Evolutionary conservation across 2,113 vertebrate genomes (phyloP), one percentile per base, ranked within the genome.

Genomic region (Leucosticte australis): DNA sequence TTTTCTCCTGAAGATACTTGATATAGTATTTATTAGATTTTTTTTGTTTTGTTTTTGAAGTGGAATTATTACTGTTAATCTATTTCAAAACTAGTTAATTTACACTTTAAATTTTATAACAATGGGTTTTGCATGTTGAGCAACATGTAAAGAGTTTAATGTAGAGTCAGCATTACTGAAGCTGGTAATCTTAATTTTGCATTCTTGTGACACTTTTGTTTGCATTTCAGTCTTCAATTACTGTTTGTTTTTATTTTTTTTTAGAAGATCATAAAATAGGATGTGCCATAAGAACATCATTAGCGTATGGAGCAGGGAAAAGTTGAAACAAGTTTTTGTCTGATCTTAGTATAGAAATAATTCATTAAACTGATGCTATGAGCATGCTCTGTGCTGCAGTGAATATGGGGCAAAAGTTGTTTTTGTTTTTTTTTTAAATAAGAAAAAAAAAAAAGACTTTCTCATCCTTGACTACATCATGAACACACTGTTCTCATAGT

Each of bases 1-100:
- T 96, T 95, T 83, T 94, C 93, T 97, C 97, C 97, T 98, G 96
- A 97, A 95, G 94, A 97, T 97, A 97, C 98, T 97, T 98, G 98
- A 98, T 92, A 97, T 96, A 85, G 50, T 98, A 97, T 98, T 97
- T 97, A 97, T 98, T 97, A 78, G 82, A 90, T 62, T 96, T 73
- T 53, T n/a, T 84, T 46, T 50, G 16, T 84, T 85, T 91, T 49
- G 81, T 96, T 95, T 92, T 96, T 95, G 50, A 94, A 97, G 95
- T 90, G 89, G 94, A 90, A 97, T 96, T 97, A 97, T 97, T 97
- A 79, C 94, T 95, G 92, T 94, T 95, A 96, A 97, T 92, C 92
- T 96, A 87, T 96, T 97, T 96, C 83, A 87, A 88, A 89, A 80
- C 88, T 95, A 95, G 96, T 92, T 96, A 95, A 91, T 95, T 96